Percentiles rank a stretch among this genome's conserved stretches.
These are phyloP conservation scores for Hipposideros larvatus DNA, from an alignment of 2,797 vertebrate species.

Conservation along the genomic window DNA sequence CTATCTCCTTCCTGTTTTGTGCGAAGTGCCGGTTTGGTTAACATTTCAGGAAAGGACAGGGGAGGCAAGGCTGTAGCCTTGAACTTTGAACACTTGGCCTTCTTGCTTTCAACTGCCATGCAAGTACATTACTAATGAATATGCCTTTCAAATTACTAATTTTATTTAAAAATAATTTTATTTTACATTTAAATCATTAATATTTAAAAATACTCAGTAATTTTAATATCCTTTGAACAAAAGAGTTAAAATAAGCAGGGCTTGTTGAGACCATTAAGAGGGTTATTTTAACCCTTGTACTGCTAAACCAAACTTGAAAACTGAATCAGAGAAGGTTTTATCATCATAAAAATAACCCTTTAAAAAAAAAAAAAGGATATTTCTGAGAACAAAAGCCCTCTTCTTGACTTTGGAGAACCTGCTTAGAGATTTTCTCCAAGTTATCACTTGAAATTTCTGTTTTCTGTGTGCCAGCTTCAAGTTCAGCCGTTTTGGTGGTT, in stretches of 20 bases:
- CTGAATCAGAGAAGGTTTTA: background rate
- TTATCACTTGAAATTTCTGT: background rate
- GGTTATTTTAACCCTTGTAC: conserved; percentile 23
- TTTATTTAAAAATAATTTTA: background rate
- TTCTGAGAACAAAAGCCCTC: conserved; percentile 1
- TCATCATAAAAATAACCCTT: background rate
- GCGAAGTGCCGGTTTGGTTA: conserved; percentile 33
- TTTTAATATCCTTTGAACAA: conserved; percentile 54
- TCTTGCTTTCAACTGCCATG: background rate
- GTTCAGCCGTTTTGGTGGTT: conserved; percentile 85
- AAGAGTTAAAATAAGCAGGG: conserved; percentile 35
- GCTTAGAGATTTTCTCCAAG: conserved; percentile 29
- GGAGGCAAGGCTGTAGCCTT: background rate
- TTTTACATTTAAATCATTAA: conserved; percentile 24
- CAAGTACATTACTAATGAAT: background rate
- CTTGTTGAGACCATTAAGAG: background rate
- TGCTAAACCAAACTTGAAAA: background rate
- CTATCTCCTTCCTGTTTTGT: conserved; percentile 43
- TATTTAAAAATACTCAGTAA: background rate
- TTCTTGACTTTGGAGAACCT: conserved; percentile 50
- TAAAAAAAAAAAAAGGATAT: background rate
- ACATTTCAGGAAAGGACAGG: conserved; percentile 46
- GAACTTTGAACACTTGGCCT: conserved; percentile 14
- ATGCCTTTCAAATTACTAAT: background rate
- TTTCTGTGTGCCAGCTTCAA: conserved; percentile 84